These are phyloP conservation scores for Diglossa cyanea DNA, from an alignment of 2,797 vertebrate species.

Conservation along the genomic window DNA sequence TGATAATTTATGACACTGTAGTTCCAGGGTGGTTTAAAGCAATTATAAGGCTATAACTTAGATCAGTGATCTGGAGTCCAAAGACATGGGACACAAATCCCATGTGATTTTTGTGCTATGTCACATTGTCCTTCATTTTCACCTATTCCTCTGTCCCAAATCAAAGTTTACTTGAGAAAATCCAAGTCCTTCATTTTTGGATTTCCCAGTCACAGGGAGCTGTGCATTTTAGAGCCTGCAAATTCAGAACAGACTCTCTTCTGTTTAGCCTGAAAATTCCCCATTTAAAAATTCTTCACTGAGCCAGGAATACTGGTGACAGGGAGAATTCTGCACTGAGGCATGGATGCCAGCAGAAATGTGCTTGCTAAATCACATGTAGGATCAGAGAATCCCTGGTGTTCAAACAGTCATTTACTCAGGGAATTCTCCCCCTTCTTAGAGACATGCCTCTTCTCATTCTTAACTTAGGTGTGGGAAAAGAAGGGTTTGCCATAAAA, in stretches of 20 bases:
- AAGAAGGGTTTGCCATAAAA: background rate
- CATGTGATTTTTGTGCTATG: background rate
- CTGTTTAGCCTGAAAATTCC: slow-evolving; percentile 47
- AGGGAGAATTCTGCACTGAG: background rate
- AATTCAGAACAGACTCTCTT: slow-evolving; percentile 41
- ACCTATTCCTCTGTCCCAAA: background rate
- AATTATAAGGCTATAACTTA: background rate
- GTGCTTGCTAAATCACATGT: background rate
- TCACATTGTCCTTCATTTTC: background rate
- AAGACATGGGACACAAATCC: background rate
- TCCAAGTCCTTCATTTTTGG: background rate
- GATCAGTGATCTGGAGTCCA: background rate
- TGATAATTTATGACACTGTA: background rate
- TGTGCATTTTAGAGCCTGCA: slow-evolving; percentile 12
- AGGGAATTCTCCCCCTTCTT: background rate
- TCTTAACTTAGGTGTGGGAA: background rate
- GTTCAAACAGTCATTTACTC: background rate
- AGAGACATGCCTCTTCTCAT: background rate
- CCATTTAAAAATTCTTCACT: slow-evolving; percentile 17
- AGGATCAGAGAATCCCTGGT: background rate
- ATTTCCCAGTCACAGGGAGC: background rate
- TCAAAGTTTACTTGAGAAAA: background rate
- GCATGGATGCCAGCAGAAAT: background rate
- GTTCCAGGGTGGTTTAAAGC: background rate
- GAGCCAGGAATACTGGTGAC: slow-evolving; percentile 20